Percentiles rank a stretch among this genome's conserved stretches.
Conservation (phyloP, 2,113 vertebrate species). For the Merops nubicus region DNA sequence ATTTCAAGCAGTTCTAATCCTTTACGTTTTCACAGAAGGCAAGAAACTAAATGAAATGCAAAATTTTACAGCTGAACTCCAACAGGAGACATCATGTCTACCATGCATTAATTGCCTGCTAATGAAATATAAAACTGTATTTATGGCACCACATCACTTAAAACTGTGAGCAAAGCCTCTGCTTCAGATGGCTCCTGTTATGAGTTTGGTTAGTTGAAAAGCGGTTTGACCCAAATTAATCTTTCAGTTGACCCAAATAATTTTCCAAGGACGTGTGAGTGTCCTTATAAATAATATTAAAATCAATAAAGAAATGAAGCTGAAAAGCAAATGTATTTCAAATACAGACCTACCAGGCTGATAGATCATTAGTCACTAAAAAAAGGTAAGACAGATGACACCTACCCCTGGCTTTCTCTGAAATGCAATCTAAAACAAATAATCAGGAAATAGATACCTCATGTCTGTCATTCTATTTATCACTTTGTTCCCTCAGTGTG, state of each 20-base stretch:
- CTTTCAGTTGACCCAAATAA: neutral
- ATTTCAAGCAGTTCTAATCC: neutral
- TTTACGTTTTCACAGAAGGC: neutral
- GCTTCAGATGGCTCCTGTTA: neutral
- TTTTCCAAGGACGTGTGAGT: neutral
- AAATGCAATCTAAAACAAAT: neutral
- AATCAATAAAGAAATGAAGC: neutral
- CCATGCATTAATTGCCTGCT: neutral
- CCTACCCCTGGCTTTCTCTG: neutral
- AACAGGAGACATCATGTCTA: neutral
- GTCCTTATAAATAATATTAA: neutral
- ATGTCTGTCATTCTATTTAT: neutral
- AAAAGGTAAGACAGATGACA: neutral
- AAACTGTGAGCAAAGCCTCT: neutral
- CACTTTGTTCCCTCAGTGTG: neutral
- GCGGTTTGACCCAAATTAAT: neutral
- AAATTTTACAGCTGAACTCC: neutral
- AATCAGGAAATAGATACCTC: neutral
- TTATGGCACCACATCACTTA: neutral
- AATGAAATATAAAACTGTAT: neutral
- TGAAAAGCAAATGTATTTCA: neutral
- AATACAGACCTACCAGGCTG: neutral
- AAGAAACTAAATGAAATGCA: neutral
- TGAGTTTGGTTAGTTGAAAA: neutral
- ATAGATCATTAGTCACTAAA: neutral